Evolutionary conservation across 2,797 vertebrate genomes (phyloP), one percentile per base, ranked within the genome.

Genomic region (Acipenser ruthenus): DNA sequence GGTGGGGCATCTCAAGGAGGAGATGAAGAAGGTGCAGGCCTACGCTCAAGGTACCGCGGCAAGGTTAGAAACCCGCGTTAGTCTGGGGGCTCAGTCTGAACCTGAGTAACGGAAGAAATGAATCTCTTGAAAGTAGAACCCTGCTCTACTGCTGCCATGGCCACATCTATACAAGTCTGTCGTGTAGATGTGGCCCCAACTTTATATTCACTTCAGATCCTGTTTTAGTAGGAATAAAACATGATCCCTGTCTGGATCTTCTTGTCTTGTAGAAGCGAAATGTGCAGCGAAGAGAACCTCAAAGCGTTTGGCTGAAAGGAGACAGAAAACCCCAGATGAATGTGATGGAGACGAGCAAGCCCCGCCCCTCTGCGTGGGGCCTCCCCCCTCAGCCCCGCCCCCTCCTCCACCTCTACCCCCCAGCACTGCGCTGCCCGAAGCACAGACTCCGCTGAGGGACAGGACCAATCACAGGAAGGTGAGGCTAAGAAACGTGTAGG

Each of bases 11-110:
- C 71, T 78, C 70, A 79, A 74, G 49, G 1, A 0, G 23, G 71
- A 66, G 55, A 82, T 70, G 69, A 60, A 71, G 75, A 78, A 69
- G 70, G 74, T 51, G 53, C 77, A 71, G 65, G 67, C 2, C 49
- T 79, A 65, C 15, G 71, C 75, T 52, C 0, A 0, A 6, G 73
- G 74, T 76, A 11, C 60, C 47, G 60, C 18, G 11, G 8, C 18
- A 6, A 10, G 8, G 47, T 62, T 18, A 18, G 47, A 47, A 60
- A 2, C 11, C 60, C 12, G 37, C 11, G 15, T 18, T 18, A 18
- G 15, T 18, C 15, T 18, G 15, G 15, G 15, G 60, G 3, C 6
- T 11, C 37, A 7, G n/a, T 15, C n/a, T 12, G 3, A 2, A 15
- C 55, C 23, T 13, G 13, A 11, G 18, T 59, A 63, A 7, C 11